These are phyloP conservation scores for Dasysyrphus tricinctus DNA, from an alignment of 2,888 invertebrate species.

Conservation along the genomic window DNA sequence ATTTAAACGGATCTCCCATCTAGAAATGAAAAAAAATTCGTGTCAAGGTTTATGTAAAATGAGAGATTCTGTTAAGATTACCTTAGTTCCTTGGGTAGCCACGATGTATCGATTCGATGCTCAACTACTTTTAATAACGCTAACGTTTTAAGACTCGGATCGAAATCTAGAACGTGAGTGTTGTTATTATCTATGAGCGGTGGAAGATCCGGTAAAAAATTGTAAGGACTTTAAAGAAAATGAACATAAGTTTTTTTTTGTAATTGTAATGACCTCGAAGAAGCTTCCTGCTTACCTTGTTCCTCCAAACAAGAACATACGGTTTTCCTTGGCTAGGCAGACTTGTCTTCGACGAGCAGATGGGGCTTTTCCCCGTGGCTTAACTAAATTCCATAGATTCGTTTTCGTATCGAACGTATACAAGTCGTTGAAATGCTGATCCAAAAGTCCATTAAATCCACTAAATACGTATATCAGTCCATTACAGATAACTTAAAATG, in stretches of 20 bases:
- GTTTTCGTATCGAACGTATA: too few relatives aligned
- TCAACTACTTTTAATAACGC: too few relatives aligned
- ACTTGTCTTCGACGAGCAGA: too few relatives aligned
- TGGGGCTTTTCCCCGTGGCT: too few relatives aligned
- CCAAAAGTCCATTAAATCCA: conserved; percentile 91
- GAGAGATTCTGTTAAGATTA: conserved; percentile 80
- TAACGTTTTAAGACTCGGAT: too few relatives aligned
- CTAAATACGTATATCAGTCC: conserved; percentile 94
- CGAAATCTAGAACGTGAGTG: conserved; percentile 91
- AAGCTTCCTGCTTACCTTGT: conserved; percentile 88
- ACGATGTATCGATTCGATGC: too few relatives aligned
- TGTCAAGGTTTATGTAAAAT: neutral
- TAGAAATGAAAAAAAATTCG: conserved; percentile 80
- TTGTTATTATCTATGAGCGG: conserved; percentile 91
- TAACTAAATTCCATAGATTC: too few relatives aligned
- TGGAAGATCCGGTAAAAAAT: conserved; percentile 55
- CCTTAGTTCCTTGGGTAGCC: conserved; percentile 87
- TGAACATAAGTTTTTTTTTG: neutral
- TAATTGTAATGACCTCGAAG: neutral
- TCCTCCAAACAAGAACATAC: conserved; percentile 94
- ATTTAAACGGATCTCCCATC: conserved; percentile 87
- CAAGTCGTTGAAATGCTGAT: conserved; percentile 92
- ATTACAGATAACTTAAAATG: conserved; percentile 89
- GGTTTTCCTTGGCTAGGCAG: conserved; percentile 89
- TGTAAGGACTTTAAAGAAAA: conserved; percentile 53